Percentiles rank a stretch among this genome's conserved stretches.
Conservation (phyloP, 2,888 invertebrate species). For the Ditula angustiorana region DNA sequence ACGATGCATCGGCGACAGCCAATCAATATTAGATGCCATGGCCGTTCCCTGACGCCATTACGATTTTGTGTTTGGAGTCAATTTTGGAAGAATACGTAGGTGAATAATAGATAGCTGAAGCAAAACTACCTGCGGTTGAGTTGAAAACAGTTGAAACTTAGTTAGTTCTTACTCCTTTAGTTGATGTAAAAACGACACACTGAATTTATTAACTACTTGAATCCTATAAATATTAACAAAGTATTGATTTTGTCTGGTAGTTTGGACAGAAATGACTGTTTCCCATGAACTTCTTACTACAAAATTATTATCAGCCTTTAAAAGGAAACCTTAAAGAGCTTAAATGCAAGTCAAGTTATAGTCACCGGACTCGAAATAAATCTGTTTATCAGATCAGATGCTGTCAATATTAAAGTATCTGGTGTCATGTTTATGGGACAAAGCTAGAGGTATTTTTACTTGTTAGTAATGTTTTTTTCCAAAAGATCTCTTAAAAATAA, state of each 20-base stretch:
- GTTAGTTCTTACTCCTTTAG: background rate
- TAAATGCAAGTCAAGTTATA: conserved; percentile 21
- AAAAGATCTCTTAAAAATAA: background rate
- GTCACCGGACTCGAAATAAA: conserved; percentile 24
- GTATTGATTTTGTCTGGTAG: background rate
- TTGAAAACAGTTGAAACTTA: background rate
- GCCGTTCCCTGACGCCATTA: conserved; percentile 46
- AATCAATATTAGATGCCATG: conserved; percentile 75
- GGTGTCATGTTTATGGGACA: conserved; percentile 25
- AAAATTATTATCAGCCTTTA: conserved; percentile 1
- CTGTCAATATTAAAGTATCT: conserved; percentile 24
- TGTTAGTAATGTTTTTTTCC: background rate
- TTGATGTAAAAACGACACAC: background rate
- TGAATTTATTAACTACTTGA: background rate
- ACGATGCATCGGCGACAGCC: conserved; percentile 69
- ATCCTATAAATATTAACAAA: background rate
- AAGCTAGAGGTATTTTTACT: background rate
- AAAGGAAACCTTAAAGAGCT: conserved; percentile 7
- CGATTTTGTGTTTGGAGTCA: conserved; percentile 21
- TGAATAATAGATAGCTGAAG: background rate
- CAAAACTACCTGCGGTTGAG: no score
- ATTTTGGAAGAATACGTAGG: conserved; percentile 5
- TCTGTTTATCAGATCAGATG: conserved; percentile 35
- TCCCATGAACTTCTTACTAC: background rate
- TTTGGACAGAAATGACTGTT: background rate